A percentile compares a stretch with the other conserved stretches of the same genome.
phyloP scores from a whole-genome alignment of 2,113 vertebrate genomes.

The Monopterus albus region DNA sequence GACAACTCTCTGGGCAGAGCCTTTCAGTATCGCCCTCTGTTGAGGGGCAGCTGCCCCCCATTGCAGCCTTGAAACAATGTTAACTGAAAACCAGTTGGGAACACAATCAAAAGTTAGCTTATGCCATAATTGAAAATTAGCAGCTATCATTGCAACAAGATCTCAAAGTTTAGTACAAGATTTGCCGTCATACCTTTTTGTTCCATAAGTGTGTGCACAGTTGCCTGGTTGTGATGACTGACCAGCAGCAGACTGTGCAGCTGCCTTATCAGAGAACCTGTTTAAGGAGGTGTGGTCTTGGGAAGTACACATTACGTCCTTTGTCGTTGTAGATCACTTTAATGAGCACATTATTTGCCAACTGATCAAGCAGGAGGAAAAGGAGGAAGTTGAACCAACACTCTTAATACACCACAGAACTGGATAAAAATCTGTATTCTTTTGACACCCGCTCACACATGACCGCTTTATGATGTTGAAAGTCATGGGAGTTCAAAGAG shows the following conservation, averaged over 20 bases:
- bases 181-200: slow-evolving; percentile 41
- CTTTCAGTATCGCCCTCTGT: slow-evolving; percentile 30
- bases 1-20: slow-evolving; percentile 56
- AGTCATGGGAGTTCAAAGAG: too few species aligned
- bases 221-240: slow-evolving; percentile 1
- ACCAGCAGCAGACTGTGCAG: background rate
- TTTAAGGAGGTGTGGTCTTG: slow-evolving; percentile 55
- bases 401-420: background rate
- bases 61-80: slow-evolving; percentile 50
- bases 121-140: background rate
- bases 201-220: slow-evolving; percentile 29
- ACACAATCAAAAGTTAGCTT: background rate
- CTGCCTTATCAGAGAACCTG: slow-evolving; percentile 18
- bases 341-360: background rate
- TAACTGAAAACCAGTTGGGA: slow-evolving; percentile 32
- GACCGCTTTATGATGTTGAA: background rate
- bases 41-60: slow-evolving; percentile 72
- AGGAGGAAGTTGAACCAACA: slow-evolving; percentile 39
- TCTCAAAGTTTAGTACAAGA: background rate
- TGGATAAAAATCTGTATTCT: too few species aligned
- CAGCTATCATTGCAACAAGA: background rate
- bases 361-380: background rate
- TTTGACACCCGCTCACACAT: background rate
- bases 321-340: background rate
- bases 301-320: slow-evolving; percentile 52